phyloP scores from a whole-genome alignment of 2,888 invertebrate species.

The Caenorhabditis parvicauda region DNA sequence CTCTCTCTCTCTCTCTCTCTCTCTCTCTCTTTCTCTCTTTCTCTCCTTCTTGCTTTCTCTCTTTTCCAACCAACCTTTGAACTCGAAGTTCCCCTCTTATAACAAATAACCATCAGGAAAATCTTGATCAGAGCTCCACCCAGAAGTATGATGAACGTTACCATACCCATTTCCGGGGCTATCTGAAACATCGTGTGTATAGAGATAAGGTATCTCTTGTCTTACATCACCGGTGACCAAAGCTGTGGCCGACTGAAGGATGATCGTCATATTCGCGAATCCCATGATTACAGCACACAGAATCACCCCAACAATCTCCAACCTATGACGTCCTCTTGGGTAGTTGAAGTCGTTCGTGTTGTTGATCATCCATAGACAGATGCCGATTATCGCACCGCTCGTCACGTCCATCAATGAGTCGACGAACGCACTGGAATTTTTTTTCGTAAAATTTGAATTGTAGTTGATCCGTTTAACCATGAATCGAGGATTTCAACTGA shows the following conservation, averaged over 20 bases:
- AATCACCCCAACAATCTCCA: slow-evolving; percentile 66
- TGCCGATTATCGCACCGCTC: slow-evolving; percentile 63
- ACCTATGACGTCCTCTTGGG: slow-evolving; percentile 54
- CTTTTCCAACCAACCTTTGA: too few relatives aligned
- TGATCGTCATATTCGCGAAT: slow-evolving; percentile 59
- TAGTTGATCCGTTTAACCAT: too few relatives aligned
- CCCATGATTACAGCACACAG: slow-evolving; percentile 66
- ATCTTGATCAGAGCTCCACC: slow-evolving; percentile 50
- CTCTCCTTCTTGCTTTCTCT: too few relatives aligned
- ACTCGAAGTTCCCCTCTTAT: slow-evolving; percentile 41
- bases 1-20: too few relatives aligned
- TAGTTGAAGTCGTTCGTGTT: slow-evolving; percentile 56
- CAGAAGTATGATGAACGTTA: slow-evolving; percentile 49
- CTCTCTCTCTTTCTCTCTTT: too few relatives aligned
- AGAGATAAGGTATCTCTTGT: neutral
- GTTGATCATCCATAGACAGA: slow-evolving; percentile 45
- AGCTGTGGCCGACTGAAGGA: slow-evolving; percentile 32
- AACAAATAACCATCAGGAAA: slow-evolving; percentile 52
- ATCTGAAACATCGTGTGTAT: slow-evolving; percentile 40
- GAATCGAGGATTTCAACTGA: too few relatives aligned
- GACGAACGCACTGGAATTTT: slow-evolving; percentile 66
- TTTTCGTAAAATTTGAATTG: too few relatives aligned
- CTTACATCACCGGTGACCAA: slow-evolving; percentile 28
- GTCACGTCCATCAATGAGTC: slow-evolving; percentile 66
- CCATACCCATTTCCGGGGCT: slow-evolving; percentile 50